phyloP scores from a whole-genome alignment of 2,113 vertebrate species.

The Genyomyrus donnyi region DNA sequence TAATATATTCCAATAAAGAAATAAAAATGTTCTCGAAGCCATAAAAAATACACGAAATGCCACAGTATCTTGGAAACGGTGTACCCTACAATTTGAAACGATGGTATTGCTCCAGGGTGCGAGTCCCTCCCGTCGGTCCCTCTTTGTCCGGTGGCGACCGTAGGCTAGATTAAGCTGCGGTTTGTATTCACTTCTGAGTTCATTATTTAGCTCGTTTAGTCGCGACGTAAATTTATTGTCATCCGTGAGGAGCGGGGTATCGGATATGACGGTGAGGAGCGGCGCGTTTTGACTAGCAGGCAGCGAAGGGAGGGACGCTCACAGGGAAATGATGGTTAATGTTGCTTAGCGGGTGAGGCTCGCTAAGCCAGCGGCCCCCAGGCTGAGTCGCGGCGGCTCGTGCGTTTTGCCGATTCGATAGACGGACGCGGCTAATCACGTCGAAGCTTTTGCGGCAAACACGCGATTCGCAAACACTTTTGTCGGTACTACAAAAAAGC shows the following conservation, averaged over 20 bases:
- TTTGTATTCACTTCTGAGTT: slow-evolving; percentile 49
- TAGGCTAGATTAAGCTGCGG: slow-evolving; percentile 63
- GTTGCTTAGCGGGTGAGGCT: slow-evolving; percentile 28
- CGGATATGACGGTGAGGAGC: slow-evolving; percentile 57
- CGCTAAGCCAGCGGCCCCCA: slow-evolving; percentile 47
- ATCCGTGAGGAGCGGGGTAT: slow-evolving; percentile 51
- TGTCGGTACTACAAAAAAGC: neutral
- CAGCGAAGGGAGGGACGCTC: slow-evolving; percentile 55
- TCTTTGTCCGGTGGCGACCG: slow-evolving; percentile 69
- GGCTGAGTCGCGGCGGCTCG: slow-evolving; percentile 28
- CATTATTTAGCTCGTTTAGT: slow-evolving; percentile 60
- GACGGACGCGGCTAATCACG: neutral
- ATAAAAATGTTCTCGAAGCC: no score
- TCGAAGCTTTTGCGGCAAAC: neutral
- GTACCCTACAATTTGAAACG: neutral
- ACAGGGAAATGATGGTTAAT: slow-evolving; percentile 58
- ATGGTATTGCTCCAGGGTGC: slow-evolving; percentile 45
- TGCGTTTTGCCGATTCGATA: neutral
- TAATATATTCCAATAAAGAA: neutral
- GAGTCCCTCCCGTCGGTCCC: slow-evolving; percentile 54
- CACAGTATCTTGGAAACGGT: neutral
- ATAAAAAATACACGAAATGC: neutral
- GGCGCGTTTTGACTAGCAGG: slow-evolving; percentile 56
- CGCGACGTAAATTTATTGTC: slow-evolving; percentile 49
- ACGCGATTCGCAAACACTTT: neutral